Percentiles rank a stretch among this genome's conserved stretches.
These are phyloP conservation scores for Furcula furcula DNA, from an alignment of 2,888 invertebrate genomes.

Conservation along the genomic window DNA sequence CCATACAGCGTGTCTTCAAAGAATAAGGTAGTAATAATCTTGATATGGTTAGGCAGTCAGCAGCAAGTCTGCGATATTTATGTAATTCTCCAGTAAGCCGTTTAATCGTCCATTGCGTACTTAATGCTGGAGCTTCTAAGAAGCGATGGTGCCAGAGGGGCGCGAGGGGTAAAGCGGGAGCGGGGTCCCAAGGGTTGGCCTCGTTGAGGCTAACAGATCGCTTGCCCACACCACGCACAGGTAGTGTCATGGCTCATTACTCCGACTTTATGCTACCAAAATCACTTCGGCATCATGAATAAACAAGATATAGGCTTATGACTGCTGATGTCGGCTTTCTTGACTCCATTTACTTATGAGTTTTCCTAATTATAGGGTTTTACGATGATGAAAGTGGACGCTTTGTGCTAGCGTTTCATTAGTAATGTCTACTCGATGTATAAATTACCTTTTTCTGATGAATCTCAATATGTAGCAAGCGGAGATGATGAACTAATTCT, in stretches of 20 bases:
- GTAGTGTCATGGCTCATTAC: constrained; percentile 71
- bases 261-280: constrained; percentile 59
- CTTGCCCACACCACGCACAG: constrained; percentile 56
- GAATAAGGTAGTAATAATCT: constrained; percentile 45
- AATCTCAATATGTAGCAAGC: neutral
- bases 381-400: no score
- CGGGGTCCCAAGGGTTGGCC: constrained; percentile 42
- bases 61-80: constrained; percentile 52
- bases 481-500: neutral
- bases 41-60: constrained; percentile 42
- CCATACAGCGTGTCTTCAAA: constrained; percentile 42
- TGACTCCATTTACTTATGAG: constrained; percentile 13
- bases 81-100: constrained; percentile 59
- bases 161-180: constrained; percentile 19
- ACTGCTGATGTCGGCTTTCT: constrained; percentile 24
- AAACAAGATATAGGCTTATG: constrained; percentile 51
- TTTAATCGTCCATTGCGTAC: constrained; percentile 64
- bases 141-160: constrained; percentile 33
- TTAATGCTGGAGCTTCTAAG: constrained; percentile 57
- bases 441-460: no score
- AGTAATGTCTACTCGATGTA: no score
- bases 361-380: neutral
- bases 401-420: no score
- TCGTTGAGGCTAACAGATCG: constrained; percentile 57
- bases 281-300: constrained; percentile 61